Conservation (phyloP, 2,888 invertebrate genomes). For the Aporophyla nigra region DNA sequence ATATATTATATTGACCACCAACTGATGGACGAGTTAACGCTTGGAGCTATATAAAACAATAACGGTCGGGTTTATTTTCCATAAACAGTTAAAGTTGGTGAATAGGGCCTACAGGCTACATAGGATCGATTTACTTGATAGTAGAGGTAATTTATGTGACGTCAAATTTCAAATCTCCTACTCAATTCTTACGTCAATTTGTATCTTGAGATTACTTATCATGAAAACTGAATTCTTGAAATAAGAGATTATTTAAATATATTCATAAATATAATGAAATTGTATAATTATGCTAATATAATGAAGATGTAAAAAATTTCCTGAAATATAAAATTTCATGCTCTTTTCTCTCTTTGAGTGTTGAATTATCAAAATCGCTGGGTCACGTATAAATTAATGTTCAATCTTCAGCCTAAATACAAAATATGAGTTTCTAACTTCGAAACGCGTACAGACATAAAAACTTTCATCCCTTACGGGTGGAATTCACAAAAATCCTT, state of each 20-base stretch:
- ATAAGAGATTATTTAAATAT: neutral
- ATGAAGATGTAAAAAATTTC: too few relatives aligned
- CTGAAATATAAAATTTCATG: too few relatives aligned
- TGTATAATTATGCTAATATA: too few relatives aligned
- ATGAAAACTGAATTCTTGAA: neutral
- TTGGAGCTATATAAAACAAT: constrained; percentile 35
- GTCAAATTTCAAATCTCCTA: neutral
- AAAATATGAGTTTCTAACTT: too few relatives aligned
- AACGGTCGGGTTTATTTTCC: constrained; percentile 16
- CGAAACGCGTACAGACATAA: too few relatives aligned
- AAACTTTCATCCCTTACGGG: too few relatives aligned
- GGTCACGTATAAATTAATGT: too few relatives aligned
- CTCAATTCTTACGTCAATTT: neutral
- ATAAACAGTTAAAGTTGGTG: constrained; percentile 30
- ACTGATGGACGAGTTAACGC: constrained; percentile 15
- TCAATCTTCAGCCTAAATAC: too few relatives aligned
- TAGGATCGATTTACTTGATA: neutral
- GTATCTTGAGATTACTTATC: neutral
- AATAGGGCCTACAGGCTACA: constrained; percentile 3
- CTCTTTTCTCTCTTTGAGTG: too few relatives aligned
- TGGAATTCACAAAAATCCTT: too few relatives aligned
- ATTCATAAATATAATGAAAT: neutral
- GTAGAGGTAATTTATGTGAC: neutral
- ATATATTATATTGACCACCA: constrained; percentile 17
- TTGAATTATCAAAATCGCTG: too few relatives aligned